A percentile compares a stretch with the other conserved stretches of the same genome.
phyloP scores from a whole-genome alignment of 2,113 vertebrate species.

The Eubucco bourcierii region DNA sequence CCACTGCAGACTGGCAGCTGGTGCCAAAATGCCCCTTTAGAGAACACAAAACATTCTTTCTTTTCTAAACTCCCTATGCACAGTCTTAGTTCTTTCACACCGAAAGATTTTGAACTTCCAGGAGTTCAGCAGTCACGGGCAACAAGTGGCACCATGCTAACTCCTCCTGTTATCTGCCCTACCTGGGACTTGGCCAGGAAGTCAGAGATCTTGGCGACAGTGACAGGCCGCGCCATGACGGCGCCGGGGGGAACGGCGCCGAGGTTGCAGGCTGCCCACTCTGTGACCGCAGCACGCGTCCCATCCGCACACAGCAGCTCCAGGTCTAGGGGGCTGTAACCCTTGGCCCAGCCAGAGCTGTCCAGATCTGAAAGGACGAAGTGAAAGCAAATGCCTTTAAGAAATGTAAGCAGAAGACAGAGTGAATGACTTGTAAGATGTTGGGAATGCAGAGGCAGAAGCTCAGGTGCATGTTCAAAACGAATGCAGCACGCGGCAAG shows the following conservation, averaged over 20 bases:
- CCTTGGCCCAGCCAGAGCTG: conserved; percentile 80
- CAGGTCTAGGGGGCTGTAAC: conserved; percentile 74
- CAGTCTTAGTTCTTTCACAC: background rate
- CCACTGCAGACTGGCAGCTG: background rate
- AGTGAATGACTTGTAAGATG: background rate
- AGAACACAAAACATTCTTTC: background rate
- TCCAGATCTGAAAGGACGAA: conserved; percentile 74
- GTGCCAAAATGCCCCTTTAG: background rate
- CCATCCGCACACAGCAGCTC: conserved; percentile 84
- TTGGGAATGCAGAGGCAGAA: background rate
- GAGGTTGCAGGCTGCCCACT: conserved; percentile 86
- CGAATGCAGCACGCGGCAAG: accelerated
- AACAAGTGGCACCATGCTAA: background rate
- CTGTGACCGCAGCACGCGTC: conserved; percentile 74
- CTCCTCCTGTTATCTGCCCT: background rate
- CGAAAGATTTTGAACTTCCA: background rate
- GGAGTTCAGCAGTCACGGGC: background rate
- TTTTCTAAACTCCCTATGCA: background rate
- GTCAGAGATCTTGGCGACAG: conserved; percentile 81
- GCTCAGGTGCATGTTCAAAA: background rate
- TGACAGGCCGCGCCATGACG: conserved; percentile 86
- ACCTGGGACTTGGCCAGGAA: conserved; percentile 90
- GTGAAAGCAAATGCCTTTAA: background rate
- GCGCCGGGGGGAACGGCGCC: conserved; percentile 82
- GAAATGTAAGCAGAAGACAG: background rate